Base-by-base conservation (phyloP, 2,113 vertebrate genomes). In the Nannobrachium achirus region DNA sequence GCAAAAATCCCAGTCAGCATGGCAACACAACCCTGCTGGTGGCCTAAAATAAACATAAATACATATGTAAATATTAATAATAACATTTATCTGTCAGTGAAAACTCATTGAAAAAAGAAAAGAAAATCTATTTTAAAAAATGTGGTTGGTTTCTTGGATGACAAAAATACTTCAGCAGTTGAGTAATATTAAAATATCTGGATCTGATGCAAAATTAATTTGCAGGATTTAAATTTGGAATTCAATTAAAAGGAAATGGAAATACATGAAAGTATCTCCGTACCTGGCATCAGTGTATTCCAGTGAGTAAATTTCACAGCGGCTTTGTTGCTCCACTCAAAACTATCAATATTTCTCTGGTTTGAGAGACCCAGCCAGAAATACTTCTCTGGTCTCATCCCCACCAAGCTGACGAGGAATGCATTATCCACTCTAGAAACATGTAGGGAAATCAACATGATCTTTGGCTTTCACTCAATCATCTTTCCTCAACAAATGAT, bases 291-390 rank as follows among this genome's bases (percentile, higher is more conserved):
- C 19, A 61, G 59, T 42, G 75, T 25, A 62, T 96, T 96, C 93
- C 96, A 99, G 88, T 98, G 95, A 25, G 95, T 96, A 69, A 94
- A 99, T 44, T 6, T 85, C 55, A 97, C 93, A 0, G 53, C n/a
- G 49, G 92, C 78, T 0, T 76, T 80, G 51, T 89, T 93, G 40
- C 91, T 82, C 96, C 97, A 98, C 46, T 82, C 91, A 80, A 96
- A 99, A 0, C 76, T 84, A 52, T 94, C 93, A 50, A 83, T 88
- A 63, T 94, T 87, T 53, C 88, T 90, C 55, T 82, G 50, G 72
- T 97, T 95, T 3, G 96, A 96, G 70, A 99, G 92, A 2, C 97
- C 97, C 9, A 93, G 93, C 97, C 97, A 99, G 71, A 98, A 98
- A 73, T 95, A 84, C 55, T 79, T 94, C 84, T 98, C 97, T 71